Percentiles rank a stretch among this genome's conserved stretches.
These are phyloP conservation scores for Phalera bucephala DNA, from an alignment of 2,888 invertebrate genomes.

Conservation along the genomic window DNA sequence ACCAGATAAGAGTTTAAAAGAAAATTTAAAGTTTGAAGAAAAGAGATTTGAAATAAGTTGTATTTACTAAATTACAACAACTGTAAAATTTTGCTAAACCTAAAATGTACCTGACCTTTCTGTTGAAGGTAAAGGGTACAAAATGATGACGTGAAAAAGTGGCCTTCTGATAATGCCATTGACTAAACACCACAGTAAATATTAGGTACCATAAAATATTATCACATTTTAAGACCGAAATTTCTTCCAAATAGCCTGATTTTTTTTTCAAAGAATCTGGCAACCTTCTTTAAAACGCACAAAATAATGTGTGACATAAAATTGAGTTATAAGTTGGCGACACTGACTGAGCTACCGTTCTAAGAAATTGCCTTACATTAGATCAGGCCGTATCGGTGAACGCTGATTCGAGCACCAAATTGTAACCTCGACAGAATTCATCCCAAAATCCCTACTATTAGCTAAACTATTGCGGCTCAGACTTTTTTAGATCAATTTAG, in stretches of 20 bases:
- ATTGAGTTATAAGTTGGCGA: slow-evolving; percentile 1
- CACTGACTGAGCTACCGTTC: not conserved
- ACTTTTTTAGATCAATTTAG: too few species aligned
- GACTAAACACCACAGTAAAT: too few species aligned
- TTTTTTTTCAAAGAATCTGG: not conserved
- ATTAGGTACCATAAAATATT: not conserved
- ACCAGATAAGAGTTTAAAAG: too few species aligned
- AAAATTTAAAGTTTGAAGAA: too few species aligned
- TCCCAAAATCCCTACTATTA: not conserved
- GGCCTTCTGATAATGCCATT: too few species aligned
- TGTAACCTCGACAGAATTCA: not conserved
- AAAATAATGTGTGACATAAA: not conserved
- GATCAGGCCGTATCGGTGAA: not conserved
- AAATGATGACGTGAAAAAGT: too few species aligned
- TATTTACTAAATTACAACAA: too few species aligned
- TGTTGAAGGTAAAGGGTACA: too few species aligned
- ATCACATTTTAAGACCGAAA: not conserved
- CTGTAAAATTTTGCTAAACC: too few species aligned
- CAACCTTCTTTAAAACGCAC: not conserved
- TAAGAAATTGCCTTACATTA: slow-evolving; percentile 1
- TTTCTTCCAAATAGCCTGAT: not conserved
- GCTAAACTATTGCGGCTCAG: too few species aligned
- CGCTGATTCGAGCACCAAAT: not conserved
- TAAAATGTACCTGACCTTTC: too few species aligned
- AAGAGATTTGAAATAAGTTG: too few species aligned